Evolutionary conservation across 2,888 invertebrate genomes (phyloP), one percentile per base, ranked within the genome.

Genomic region (Ommatoiulus sabulosus): DNA sequence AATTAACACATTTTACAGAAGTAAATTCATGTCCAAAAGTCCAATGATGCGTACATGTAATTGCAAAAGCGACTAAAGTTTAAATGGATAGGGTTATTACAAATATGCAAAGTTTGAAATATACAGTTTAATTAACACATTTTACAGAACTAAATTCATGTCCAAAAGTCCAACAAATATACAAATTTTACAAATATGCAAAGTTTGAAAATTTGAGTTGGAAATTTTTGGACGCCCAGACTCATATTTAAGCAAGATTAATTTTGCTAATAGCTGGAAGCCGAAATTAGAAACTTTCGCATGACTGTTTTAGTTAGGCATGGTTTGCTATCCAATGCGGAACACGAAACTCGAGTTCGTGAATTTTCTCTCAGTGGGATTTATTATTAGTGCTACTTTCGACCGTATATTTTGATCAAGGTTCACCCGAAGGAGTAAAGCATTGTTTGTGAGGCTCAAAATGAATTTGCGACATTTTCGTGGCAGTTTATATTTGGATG

Each of bases 401-500:
- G 15, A 24, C 80, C 35, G 3, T 80, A 80, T 80, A 80, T 80
- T 80, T 35, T 80, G 80, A 80, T 80, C 80, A 80, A 80, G 80
- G 10, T 6, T 80, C 12, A 80, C 10, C 80, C 24, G 8, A 80
- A 80, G 80, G 35, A 80, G 80, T 35, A 80, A 72, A 80, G 80
- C 80, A 72, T n/a, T 80, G 35, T 80, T 80, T 80, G 80, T 80
- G 80, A 35, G 15, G 24, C 35, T 80, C 15, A 35, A 80, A 80
- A 80, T 80, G 80, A 80, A 80, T 80, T 80, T 80, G 80, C 35
- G 80, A 35, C 80, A 80, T 80, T 80, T 80, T 80, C 80, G 7
- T 35, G 80, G 35, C 35, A 35, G 35, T 80, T 80, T 80, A 6
- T 80, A 80, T 80, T 35, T 80, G 80, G 80, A 80, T 35, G 80